phyloP scores from a whole-genome alignment of 2,797 vertebrate species.

The Brachymystax lenok region DNA sequence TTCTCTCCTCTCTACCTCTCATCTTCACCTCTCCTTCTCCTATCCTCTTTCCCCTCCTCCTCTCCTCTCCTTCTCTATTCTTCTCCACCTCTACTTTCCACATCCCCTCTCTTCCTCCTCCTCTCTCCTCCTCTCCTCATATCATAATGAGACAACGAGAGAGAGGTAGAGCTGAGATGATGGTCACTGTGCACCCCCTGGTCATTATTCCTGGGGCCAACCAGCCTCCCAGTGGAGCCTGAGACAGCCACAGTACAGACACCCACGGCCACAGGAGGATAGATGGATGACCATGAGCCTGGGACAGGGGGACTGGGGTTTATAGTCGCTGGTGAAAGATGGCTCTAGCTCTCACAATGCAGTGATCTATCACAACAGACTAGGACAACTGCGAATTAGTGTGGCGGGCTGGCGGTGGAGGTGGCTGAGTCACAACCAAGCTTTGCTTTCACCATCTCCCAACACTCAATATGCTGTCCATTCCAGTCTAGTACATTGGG shows the following conservation, averaged over 20 bases:
- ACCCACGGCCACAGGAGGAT: neutral
- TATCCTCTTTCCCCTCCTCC: too few species aligned
- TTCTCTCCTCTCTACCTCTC: too few species aligned
- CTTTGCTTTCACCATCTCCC: neutral
- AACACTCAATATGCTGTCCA: neutral
- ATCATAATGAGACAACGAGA: too few species aligned
- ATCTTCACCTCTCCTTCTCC: too few species aligned
- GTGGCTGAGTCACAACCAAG: neutral
- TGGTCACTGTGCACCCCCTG: too few species aligned
- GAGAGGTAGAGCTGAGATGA: too few species aligned
- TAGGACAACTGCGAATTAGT: neutral
- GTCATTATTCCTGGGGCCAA: neutral
- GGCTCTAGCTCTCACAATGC: neutral
- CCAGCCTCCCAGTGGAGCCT: neutral
- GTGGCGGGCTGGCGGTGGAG: neutral
- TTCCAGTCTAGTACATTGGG: neutral
- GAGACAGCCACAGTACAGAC: neutral
- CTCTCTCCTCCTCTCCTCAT: too few species aligned
- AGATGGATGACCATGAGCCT: neutral
- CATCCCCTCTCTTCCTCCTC: too few species aligned
- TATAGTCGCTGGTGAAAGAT: neutral
- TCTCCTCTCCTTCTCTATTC: too few species aligned
- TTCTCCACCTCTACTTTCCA: too few species aligned
- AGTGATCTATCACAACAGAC: constrained; percentile 2
- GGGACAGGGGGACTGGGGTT: neutral